A percentile compares a stretch with the other conserved stretches of the same genome.
phyloP scores from a whole-genome alignment of 2,797 vertebrate genomes.

The Amniataba percoides region DNA sequence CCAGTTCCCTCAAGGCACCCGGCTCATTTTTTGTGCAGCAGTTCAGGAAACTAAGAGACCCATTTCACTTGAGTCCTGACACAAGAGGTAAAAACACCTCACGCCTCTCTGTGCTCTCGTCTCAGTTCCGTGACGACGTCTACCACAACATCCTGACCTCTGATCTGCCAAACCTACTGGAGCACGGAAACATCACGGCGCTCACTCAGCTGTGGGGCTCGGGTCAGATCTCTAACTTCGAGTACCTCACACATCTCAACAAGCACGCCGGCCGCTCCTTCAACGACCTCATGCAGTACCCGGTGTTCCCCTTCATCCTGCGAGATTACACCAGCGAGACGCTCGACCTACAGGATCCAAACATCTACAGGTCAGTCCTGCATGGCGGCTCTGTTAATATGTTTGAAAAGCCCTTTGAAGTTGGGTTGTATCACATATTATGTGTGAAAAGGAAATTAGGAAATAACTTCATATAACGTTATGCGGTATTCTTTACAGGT shows the following conservation, averaged over 20 bases:
- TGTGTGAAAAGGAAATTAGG: not conserved
- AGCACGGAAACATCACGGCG: slow-evolving; percentile 97
- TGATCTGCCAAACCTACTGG: slow-evolving; percentile 96
- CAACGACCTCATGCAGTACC: slow-evolving; percentile 99
- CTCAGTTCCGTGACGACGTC: slow-evolving; percentile 95
- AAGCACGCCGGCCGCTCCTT: slow-evolving; percentile 99
- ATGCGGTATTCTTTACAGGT: not conserved
- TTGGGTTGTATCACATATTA: not conserved
- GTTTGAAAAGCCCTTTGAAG: not conserved
- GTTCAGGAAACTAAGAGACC: not conserved
- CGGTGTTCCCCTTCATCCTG: slow-evolving; percentile 98
- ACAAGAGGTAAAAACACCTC: not conserved
- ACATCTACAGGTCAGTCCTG: slow-evolving; percentile 89
- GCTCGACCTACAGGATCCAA: slow-evolving; percentile 90
- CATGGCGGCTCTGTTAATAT: not conserved
- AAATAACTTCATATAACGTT: not conserved
- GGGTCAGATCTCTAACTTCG: slow-evolving; percentile 98
- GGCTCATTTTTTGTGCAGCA: not conserved
- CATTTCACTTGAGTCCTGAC: not conserved
- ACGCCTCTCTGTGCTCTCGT: not conserved
- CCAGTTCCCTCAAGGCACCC: not conserved
- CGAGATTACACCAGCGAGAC: slow-evolving; percentile 94
- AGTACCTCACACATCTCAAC: slow-evolving; percentile 98
- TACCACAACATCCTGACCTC: slow-evolving; percentile 97
- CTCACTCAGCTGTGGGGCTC: slow-evolving; percentile 97